Percentiles rank a stretch among this genome's conserved stretches.
Conservation (phyloP, 2,888 invertebrate species). For the Callimorpha dominula region DNA sequence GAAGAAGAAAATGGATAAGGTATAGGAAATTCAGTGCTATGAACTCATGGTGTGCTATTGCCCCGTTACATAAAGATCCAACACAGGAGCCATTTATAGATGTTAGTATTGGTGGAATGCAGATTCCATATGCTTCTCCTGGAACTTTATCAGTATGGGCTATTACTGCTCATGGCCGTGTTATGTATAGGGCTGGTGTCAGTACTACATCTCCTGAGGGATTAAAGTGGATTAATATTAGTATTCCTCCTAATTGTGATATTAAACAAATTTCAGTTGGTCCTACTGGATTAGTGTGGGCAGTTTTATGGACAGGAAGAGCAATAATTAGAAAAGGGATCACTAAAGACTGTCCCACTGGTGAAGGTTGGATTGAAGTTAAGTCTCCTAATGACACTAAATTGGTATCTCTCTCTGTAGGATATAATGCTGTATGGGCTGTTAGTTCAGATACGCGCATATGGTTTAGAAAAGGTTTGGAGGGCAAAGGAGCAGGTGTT, state of each 20-base stretch:
- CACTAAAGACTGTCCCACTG: constrained; percentile 91
- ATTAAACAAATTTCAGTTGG: constrained; percentile 95
- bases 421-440: constrained; percentile 92
- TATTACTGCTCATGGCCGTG: constrained; percentile 96
- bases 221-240: constrained; percentile 92
- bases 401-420: constrained; percentile 93
- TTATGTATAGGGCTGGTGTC: constrained; percentile 95
- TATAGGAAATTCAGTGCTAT: constrained; percentile 95
- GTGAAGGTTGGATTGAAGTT: constrained; percentile 93
- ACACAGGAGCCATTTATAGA: constrained; percentile 98
- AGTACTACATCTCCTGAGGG: constrained; percentile 95
- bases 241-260: constrained; percentile 92
- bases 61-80: constrained; percentile 95
- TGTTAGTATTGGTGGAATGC: constrained; percentile 94
- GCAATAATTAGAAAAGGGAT: constrained; percentile 94
- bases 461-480: constrained; percentile 94
- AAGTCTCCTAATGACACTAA: constrained; percentile 90
- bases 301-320: constrained; percentile 93
- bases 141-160: constrained; percentile 96
- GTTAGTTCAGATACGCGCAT: constrained; percentile 93
- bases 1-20: constrained; percentile 95
- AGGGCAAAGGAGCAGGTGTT: constrained; percentile 90
- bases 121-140: constrained; percentile 91
- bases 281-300: constrained; percentile 95
- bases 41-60: constrained; percentile 97